Percentiles rank a stretch among this genome's conserved stretches.
Conservation (phyloP, 1,140 invertebrate genomes). For the Drusus annulatus region DNA sequence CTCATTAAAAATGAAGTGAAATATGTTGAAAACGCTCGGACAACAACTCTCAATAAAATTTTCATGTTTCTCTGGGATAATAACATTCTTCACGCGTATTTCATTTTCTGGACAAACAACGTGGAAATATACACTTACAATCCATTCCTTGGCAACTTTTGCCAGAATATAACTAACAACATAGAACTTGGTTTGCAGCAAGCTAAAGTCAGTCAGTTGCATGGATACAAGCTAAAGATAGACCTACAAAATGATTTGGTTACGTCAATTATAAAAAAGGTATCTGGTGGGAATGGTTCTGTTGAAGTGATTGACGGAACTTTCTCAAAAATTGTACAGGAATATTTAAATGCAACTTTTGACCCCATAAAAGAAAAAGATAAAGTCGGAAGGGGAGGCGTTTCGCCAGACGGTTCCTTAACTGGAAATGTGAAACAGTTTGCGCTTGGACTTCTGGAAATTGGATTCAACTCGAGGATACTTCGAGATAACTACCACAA, state of each 20-base stretch:
- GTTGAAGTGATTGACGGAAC: conserved; percentile 2
- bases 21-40: not conserved
- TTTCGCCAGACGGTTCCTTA: not conserved
- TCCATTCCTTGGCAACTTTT: conserved; percentile 18
- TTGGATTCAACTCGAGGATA: conserved; percentile 27
- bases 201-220: not conserved
- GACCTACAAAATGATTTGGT: conserved; percentile 10
- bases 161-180: not conserved
- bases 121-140: conserved; percentile 27
- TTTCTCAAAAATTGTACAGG: not conserved
- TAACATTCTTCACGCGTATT: not conserved
- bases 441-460: conserved; percentile 4
- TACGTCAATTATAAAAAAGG: not conserved
- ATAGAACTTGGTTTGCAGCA: not conserved
- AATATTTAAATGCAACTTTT: not conserved
- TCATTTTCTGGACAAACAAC: not conserved
- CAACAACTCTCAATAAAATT: conserved; percentile 2
- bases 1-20: not conserved
- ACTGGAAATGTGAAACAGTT: conserved; percentile 5
- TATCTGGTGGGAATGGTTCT: not conserved
- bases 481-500: not conserved
- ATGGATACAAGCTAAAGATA: not conserved
- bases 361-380: not conserved
- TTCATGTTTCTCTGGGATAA: conserved; percentile 23
- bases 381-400: not conserved